Conservation (phyloP, 2,888 invertebrate genomes). For the Heliconius charithonia region DNA sequence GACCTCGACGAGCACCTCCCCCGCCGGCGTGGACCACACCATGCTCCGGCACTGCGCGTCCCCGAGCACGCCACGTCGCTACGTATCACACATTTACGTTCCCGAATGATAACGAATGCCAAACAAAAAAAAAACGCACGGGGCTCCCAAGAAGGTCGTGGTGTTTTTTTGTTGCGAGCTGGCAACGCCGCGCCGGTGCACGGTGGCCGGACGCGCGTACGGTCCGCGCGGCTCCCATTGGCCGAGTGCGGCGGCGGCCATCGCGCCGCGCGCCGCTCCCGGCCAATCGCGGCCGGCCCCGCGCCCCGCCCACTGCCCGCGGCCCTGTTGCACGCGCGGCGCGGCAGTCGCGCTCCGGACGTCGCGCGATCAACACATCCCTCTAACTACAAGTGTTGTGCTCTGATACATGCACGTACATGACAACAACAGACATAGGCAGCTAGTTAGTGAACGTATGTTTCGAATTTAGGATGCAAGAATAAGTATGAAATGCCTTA, state of each 20-base stretch:
- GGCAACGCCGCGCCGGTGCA: slow-evolving; percentile 78
- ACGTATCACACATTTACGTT: slow-evolving; percentile 78
- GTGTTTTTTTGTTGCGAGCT: slow-evolving; percentile 81
- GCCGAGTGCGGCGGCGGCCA: slow-evolving; percentile 81
- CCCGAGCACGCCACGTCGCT: slow-evolving; percentile 57
- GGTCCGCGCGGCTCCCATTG: slow-evolving; percentile 79
- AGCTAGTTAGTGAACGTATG: slow-evolving; percentile 26
- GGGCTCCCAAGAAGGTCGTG: slow-evolving; percentile 83
- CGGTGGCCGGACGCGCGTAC: slow-evolving; percentile 80
- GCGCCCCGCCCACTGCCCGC: slow-evolving; percentile 81
- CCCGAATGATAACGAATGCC: slow-evolving; percentile 81
- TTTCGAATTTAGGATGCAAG: slow-evolving; percentile 13
- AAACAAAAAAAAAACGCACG: slow-evolving; percentile 76
- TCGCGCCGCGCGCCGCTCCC: slow-evolving; percentile 68
- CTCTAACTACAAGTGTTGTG: slow-evolving; percentile 42
- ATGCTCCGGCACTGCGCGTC: slow-evolving; percentile 77
- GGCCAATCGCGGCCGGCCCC: slow-evolving; percentile 80
- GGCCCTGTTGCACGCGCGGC: slow-evolving; percentile 77
- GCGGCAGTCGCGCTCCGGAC: slow-evolving; percentile 72
- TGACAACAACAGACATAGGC: neutral
- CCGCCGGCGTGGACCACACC: slow-evolving; percentile 81
- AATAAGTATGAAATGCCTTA: slow-evolving; percentile 14
- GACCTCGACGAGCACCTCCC: slow-evolving; percentile 80
- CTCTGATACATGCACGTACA: slow-evolving; percentile 28
- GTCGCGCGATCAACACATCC: slow-evolving; percentile 53